Evolutionary conservation across 2,888 invertebrate species (phyloP), one percentile per base, ranked within the genome.

Genomic region (Oscheius sp.): DNA sequence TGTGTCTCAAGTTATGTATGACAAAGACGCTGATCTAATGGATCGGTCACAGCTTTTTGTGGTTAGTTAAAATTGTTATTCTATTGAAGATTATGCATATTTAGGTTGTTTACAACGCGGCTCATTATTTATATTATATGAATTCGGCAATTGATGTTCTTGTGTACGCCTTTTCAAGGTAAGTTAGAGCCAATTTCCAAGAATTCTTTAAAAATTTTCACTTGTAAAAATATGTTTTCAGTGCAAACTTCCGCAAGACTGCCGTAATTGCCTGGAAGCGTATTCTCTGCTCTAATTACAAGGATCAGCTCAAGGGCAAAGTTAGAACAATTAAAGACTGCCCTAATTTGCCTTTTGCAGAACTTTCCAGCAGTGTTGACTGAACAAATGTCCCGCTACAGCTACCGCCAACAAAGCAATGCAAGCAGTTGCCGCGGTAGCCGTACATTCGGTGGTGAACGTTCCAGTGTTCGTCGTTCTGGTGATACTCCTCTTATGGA

Each of bases 111-210:
- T 85, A 86, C 77, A 87, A 87, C 73, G 78, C 79, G 13, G 83
- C 87, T 16, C 87, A 87, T 63, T 87, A 88, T 74, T 74, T 87
- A 64, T 88, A 88, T 74, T 87, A 88, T 68, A 68, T 86, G 59
- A 88, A 87, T 73, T 85, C 87, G 46, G 85, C 87, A 35, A 82
- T 84, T 64, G 87, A 87, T 77, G 84, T 87, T 18, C 71, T 88
- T 35, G 87, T 87, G 13, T 87, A 87, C 66, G 87, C 87, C 2
- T 87, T 87, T 64, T 87, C 87, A 29, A 87, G 87, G 86, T 86
- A n/a, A 21, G 70, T 35, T 3, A 18, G n/a, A n/a, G n/a, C n/a
- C n/a, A n/a, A n/a, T n/a, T n/a, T n/a, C n/a, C n/a, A n/a, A 13
- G 2, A n/a, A 13, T 49, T 66, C 21, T 13, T 7, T 3, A 66